A percentile compares a stretch with the other conserved stretches of the same genome.
Evolutionary conservation across 2,113 vertebrate genomes (phyloP).

Genomic region (Camelus bactrianus): DNA sequence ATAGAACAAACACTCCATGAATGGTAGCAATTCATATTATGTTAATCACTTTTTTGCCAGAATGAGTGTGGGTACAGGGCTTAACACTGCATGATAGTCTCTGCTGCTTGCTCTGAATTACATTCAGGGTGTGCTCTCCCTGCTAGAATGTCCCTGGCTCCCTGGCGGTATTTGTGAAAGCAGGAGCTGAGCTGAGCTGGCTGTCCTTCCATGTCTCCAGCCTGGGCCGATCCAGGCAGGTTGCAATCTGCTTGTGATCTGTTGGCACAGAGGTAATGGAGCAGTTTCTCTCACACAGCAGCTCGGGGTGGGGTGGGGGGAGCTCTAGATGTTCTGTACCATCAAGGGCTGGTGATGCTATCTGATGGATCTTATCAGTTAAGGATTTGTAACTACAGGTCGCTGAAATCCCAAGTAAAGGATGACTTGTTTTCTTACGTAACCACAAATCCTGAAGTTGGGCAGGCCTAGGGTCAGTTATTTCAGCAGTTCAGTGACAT

Average conservation of each 20-base stretch:
- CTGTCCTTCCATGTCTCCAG: not conserved
- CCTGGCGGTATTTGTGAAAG: not conserved
- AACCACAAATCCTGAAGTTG: not conserved
- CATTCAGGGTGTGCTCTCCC: not conserved
- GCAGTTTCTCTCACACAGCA: not conserved
- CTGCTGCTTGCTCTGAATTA: too few relatives aligned
- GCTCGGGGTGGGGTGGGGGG: not conserved
- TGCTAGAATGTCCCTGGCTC: not conserved
- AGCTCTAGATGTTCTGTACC: too few relatives aligned
- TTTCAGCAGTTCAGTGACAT: not conserved
- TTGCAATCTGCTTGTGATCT: not conserved
- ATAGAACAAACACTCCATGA: not conserved
- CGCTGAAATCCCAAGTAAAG: not conserved
- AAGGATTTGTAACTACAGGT: not conserved
- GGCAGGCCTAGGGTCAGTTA: not conserved
- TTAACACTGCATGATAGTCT: accelerated
- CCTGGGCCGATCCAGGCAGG: not conserved
- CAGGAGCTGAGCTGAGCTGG: not conserved
- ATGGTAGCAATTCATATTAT: not conserved
- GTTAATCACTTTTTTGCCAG: not conserved
- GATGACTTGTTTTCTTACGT: not conserved
- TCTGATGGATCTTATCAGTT: not conserved
- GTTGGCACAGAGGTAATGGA: not conserved
- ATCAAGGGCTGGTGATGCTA: not conserved
- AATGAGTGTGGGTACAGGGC: not conserved